Conservation (phyloP, 2,888 invertebrate species). For the Chironomus tentans region DNA sequence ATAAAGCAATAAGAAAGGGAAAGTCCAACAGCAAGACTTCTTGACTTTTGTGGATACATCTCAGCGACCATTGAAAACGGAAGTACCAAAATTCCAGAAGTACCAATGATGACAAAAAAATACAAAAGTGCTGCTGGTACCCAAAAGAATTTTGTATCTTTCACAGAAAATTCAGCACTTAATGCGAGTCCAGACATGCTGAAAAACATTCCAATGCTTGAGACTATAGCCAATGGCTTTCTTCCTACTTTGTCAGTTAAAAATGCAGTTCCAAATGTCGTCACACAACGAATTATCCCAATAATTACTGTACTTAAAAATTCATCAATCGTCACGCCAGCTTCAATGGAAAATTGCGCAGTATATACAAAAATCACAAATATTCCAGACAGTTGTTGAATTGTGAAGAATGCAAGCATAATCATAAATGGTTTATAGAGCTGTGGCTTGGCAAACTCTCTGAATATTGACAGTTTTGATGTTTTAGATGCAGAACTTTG, state of each 20-base stretch:
- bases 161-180: constrained; percentile 42
- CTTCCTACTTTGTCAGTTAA: constrained; percentile 54
- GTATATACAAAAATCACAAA: constrained; percentile 66
- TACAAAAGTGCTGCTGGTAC: constrained; percentile 46
- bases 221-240: constrained; percentile 54
- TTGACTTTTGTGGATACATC: constrained; percentile 52
- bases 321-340: constrained; percentile 53
- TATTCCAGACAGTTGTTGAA: constrained; percentile 61
- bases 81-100: constrained; percentile 54
- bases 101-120: constrained; percentile 49
- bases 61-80: constrained; percentile 71
- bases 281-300: constrained; percentile 52
- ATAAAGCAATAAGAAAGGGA: constrained; percentile 55
- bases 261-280: constrained; percentile 54
- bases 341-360: constrained; percentile 53
- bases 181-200: constrained; percentile 47
- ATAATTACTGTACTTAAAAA: constrained; percentile 57
- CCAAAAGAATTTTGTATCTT: constrained; percentile 49
- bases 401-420: constrained; percentile 55
- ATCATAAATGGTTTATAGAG: constrained; percentile 51
- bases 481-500: not conserved
- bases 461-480: constrained; percentile 30
- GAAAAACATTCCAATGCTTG: constrained; percentile 52
- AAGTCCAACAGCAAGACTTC: constrained; percentile 58
- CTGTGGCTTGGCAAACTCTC: constrained; percentile 42